Conservation (phyloP, 2,797 vertebrate species). For the Monodelphis domestica region DNA sequence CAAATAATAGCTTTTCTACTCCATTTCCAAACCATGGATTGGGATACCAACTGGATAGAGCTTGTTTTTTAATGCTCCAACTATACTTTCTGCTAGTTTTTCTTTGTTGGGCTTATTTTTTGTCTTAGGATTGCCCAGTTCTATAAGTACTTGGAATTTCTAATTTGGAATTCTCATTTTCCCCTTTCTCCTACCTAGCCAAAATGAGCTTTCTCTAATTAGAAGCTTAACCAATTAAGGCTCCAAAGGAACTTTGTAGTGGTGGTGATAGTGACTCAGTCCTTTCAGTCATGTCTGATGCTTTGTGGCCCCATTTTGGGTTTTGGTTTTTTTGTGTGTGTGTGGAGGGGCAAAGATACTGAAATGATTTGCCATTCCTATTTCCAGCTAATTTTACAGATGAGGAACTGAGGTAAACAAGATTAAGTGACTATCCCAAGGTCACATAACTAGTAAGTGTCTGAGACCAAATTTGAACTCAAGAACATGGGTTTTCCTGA, state of each 20-base stretch:
- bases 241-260: not conserved
- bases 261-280: not conserved
- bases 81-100: not conserved
- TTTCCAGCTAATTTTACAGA: not conserved
- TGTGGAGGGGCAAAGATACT: not conserved
- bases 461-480: not conserved
- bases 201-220: not conserved
- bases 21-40: not conserved
- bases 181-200: not conserved
- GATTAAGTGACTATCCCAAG: not conserved
- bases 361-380: not conserved
- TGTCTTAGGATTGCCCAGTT: not conserved
- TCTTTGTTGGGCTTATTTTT: not conserved
- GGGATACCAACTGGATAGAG: too few relatives aligned
- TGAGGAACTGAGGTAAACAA: not conserved
- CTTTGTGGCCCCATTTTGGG: not conserved
- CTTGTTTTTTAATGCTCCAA: not conserved
- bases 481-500: not conserved
- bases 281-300: not conserved
- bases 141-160: not conserved
- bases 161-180: not conserved
- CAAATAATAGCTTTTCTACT: not conserved
- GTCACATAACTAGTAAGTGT: not conserved
- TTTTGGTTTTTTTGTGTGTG: too few relatives aligned
- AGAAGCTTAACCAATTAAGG: not conserved